Percentiles rank a stretch among this genome's conserved stretches.
These are phyloP conservation scores for Tragelaphus strepsiceros DNA, from an alignment of 2,113 vertebrate species.

Conservation along the genomic window DNA sequence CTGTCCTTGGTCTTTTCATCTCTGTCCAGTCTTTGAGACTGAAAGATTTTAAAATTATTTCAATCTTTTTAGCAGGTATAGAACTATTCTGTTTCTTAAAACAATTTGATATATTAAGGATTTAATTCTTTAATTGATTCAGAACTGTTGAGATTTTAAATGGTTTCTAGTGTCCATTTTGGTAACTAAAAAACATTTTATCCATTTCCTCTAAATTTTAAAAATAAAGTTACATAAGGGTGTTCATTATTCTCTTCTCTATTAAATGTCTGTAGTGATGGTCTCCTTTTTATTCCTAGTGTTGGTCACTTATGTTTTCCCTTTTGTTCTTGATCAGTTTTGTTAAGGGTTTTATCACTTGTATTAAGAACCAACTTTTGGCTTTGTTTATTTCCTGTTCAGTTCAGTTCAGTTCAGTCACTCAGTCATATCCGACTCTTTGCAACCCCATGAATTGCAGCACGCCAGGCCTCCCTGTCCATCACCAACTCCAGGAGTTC, in stretches of 20 bases:
- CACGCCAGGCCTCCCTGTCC: no score
- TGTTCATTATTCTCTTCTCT: not conserved
- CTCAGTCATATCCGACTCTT: no score
- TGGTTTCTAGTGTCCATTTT: not conserved
- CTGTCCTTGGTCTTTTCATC: not conserved
- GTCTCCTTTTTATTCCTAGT: not conserved
- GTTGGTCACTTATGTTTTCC: not conserved
- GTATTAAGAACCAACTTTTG: no score
- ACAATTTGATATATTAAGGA: not conserved
- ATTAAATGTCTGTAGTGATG: not conserved
- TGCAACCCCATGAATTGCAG: no score
- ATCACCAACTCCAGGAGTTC: no score
- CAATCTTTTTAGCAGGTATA: not conserved
- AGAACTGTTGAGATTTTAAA: not conserved
- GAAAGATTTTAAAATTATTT: not conserved
- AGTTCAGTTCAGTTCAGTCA: no score
- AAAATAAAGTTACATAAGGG: not conserved
- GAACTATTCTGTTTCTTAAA: not conserved
- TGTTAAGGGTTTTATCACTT: not conserved
- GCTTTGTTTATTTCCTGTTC: no score
- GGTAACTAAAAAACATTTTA: not conserved
- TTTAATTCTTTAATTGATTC: not conserved
- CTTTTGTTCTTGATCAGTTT: not conserved
- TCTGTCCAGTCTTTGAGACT: not conserved
- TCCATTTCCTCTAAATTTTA: not conserved